Conservation (phyloP, 1,140 invertebrate genomes). For the Drosophila serrata region DNA sequence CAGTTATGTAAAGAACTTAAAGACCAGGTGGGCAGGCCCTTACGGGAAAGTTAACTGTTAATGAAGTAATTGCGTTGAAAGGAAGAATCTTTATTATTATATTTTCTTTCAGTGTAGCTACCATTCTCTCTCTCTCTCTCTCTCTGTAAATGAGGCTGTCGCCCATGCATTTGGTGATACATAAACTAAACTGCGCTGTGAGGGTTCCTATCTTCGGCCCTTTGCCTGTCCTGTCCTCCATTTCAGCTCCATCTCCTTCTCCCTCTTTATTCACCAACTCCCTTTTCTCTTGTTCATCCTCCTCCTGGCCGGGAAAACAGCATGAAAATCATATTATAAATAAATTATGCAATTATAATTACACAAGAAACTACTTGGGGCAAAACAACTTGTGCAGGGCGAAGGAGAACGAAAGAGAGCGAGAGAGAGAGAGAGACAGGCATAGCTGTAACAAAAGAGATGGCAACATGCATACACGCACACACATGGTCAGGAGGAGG, state of each 20-base stretch:
- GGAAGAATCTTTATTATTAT: too few species aligned
- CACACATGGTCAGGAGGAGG: slow-evolving; percentile 34
- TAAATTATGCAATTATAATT: slow-evolving; percentile 84
- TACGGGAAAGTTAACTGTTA: not conserved
- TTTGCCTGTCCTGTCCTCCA: too few species aligned
- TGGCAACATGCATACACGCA: slow-evolving; percentile 11
- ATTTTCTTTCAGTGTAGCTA: not conserved
- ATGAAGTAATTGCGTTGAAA: too few species aligned
- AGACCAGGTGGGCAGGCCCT: too few species aligned
- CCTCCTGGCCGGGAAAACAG: slow-evolving; percentile 61
- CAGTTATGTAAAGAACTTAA: too few species aligned
- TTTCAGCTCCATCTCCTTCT: not conserved
- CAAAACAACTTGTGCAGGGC: slow-evolving; percentile 63
- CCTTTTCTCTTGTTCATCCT: not conserved
- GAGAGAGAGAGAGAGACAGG: slow-evolving; percentile 3
- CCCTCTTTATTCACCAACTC: not conserved
- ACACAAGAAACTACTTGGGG: slow-evolving; percentile 83
- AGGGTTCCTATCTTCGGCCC: slow-evolving; percentile 28
- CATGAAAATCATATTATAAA: slow-evolving; percentile 84
- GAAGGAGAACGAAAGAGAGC: too few species aligned
- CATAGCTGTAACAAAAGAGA: slow-evolving; percentile 1
- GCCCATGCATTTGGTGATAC: slow-evolving; percentile 70
- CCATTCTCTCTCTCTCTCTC: too few species aligned
- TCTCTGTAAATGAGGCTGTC: slow-evolving; percentile 3
- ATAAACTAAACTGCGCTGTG: slow-evolving; percentile 60